Conservation (phyloP, 2,113 vertebrate genomes). For the Colistium nudipinnis region DNA sequence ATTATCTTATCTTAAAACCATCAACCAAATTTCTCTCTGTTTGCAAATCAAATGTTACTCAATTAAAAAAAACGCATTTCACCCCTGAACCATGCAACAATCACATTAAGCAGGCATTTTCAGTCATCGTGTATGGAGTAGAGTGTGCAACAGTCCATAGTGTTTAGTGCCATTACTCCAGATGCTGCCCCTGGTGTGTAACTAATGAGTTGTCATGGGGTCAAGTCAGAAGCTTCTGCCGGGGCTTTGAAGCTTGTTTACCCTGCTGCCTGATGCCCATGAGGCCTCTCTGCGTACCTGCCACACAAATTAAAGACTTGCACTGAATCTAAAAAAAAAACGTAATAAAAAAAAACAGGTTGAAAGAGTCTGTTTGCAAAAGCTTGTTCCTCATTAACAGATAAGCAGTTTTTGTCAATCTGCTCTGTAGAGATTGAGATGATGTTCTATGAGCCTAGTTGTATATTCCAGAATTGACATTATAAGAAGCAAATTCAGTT, state of each 20-base stretch:
- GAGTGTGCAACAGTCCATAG: slow-evolving; percentile 39
- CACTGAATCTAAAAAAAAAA: neutral
- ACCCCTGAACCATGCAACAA: neutral
- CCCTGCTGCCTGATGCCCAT: slow-evolving; percentile 59
- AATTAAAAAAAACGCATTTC: no score
- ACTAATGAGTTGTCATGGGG: slow-evolving; percentile 72
- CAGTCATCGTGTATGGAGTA: neutral
- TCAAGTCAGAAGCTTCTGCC: slow-evolving; percentile 71
- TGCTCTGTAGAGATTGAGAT: no score
- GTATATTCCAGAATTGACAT: no score
- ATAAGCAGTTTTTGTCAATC: neutral
- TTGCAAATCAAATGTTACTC: no score
- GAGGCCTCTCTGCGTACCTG: slow-evolving; percentile 56
- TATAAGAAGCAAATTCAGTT: neutral
- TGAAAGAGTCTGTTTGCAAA: slow-evolving; percentile 20
- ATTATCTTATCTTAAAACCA: no score
- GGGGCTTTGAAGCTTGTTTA: slow-evolving; percentile 77
- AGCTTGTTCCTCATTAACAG: slow-evolving; percentile 19
- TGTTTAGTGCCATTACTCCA: slow-evolving; percentile 58
- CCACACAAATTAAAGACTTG: slow-evolving; percentile 62
- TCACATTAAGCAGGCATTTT: no score
- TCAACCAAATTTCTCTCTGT: no score
- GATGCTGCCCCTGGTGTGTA: slow-evolving; percentile 63
- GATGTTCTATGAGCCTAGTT: no score
- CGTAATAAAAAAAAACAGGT: slow-evolving; percentile 1